These are phyloP conservation scores for Drosophila gaucha DNA, from an alignment of 2,888 invertebrate genomes.

Conservation along the genomic window DNA sequence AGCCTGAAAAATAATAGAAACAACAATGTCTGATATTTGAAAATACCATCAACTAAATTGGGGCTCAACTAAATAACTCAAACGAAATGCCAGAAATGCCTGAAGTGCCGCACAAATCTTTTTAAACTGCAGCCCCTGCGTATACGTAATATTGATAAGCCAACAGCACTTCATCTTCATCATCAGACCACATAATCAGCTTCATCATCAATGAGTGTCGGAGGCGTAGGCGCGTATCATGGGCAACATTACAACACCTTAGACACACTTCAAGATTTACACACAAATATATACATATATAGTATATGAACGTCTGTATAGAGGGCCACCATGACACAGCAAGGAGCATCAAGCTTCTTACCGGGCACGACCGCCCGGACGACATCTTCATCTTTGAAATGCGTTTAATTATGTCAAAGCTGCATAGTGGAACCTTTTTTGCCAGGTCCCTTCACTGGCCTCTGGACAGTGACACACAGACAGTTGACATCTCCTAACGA, in stretches of 20 bases:
- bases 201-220: slow-evolving; percentile 53
- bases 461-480: slow-evolving; percentile 22
- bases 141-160: slow-evolving; percentile 68
- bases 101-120: slow-evolving; percentile 69
- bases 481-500: slow-evolving; percentile 32
- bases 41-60: slow-evolving; percentile 59
- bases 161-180: slow-evolving; percentile 68
- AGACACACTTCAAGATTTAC: background rate
- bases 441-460: slow-evolving; percentile 16
- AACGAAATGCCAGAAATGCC: slow-evolving; percentile 59
- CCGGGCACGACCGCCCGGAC: background rate
- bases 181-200: slow-evolving; percentile 67
- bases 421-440: slow-evolving; percentile 36
- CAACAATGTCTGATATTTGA: slow-evolving; percentile 25
- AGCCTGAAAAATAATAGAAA: slow-evolving; percentile 24
- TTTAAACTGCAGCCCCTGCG: slow-evolving; percentile 48
- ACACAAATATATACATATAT: background rate
- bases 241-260: slow-evolving; percentile 32
- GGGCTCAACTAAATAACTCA: slow-evolving; percentile 61
- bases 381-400: slow-evolving; percentile 68
- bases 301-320: background rate
- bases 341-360: slow-evolving; percentile 8
- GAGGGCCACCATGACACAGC: slow-evolving; percentile 31
- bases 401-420: slow-evolving; percentile 79
- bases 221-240: background rate